Evolutionary conservation across 1,140 invertebrate genomes (phyloP).

Genomic region (Trissolcus basalis): DNA sequence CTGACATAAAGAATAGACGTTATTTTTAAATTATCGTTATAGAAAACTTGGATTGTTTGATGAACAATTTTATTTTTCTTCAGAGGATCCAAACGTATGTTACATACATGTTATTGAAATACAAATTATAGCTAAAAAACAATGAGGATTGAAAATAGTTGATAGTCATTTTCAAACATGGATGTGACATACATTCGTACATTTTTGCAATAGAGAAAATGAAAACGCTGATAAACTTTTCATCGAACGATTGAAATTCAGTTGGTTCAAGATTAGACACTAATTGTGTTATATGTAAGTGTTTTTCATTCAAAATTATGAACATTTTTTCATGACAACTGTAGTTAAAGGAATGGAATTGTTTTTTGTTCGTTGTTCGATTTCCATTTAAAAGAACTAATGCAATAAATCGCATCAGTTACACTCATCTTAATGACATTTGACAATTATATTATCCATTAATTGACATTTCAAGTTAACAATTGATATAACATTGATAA

Average conservation of each 20-base stretch:
- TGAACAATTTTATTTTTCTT: background rate
- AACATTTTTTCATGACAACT: constrained; percentile 14
- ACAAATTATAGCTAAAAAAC: too few relatives aligned
- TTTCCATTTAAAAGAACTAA: background rate
- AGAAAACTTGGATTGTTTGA: background rate
- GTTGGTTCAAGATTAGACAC: constrained; percentile 7
- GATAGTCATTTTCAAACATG: too few relatives aligned
- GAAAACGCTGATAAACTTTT: background rate
- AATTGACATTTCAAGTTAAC: constrained; percentile 16
- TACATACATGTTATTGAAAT: too few relatives aligned
- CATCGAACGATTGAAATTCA: constrained; percentile 19
- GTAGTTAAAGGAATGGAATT: background rate
- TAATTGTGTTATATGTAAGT: background rate
- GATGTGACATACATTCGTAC: too few relatives aligned
- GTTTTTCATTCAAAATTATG: background rate
- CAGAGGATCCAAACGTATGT: too few relatives aligned
- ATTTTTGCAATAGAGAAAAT: background rate
- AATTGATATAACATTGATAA: background rate
- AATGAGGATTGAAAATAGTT: too few relatives aligned
- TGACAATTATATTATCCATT: background rate
- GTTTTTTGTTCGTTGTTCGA: constrained; percentile 9
- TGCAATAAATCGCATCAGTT: background rate
- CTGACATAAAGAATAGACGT: constrained; percentile 27
- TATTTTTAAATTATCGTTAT: background rate
- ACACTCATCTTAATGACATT: background rate